A percentile compares a stretch with the other conserved stretches of the same genome.
Evolutionary conservation across 2,113 vertebrate species (phyloP).

Genomic region (Emydocephalus ijimae): DNA sequence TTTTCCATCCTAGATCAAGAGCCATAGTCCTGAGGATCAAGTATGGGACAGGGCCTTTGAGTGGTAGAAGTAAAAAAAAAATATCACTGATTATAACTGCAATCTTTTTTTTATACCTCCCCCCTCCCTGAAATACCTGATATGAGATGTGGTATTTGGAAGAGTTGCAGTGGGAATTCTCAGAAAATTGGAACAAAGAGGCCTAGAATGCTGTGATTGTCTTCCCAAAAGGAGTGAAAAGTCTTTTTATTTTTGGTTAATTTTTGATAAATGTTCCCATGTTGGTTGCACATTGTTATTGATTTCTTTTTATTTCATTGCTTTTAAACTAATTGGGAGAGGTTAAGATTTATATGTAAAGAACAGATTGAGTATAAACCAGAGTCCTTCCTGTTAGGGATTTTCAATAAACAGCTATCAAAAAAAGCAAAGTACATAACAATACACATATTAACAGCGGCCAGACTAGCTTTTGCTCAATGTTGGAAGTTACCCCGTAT

Average conservation of each 20-base stretch:
- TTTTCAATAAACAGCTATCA: too few relatives aligned
- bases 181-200: not conserved
- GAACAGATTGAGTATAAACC: too few relatives aligned
- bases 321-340: not conserved
- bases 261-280: not conserved
- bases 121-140: not conserved
- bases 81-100: not conserved
- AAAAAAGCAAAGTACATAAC: too few relatives aligned
- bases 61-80: not conserved
- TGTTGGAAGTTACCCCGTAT: too few relatives aligned
- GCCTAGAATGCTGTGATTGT: not conserved
- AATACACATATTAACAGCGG: too few relatives aligned
- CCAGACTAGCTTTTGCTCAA: too few relatives aligned
- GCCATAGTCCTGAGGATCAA: not conserved
- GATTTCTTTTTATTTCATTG: not conserved
- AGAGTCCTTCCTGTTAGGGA: too few relatives aligned
- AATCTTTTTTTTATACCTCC: not conserved
- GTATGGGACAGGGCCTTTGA: not conserved
- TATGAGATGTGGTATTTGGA: not conserved
- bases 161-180: not conserved
- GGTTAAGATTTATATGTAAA: not conserved
- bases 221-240: not conserved
- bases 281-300: not conserved
- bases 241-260: not conserved
- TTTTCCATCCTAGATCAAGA: not conserved